Evolutionary conservation across 2,888 invertebrate genomes (phyloP).

Genomic region (Ectemnius continuus): DNA sequence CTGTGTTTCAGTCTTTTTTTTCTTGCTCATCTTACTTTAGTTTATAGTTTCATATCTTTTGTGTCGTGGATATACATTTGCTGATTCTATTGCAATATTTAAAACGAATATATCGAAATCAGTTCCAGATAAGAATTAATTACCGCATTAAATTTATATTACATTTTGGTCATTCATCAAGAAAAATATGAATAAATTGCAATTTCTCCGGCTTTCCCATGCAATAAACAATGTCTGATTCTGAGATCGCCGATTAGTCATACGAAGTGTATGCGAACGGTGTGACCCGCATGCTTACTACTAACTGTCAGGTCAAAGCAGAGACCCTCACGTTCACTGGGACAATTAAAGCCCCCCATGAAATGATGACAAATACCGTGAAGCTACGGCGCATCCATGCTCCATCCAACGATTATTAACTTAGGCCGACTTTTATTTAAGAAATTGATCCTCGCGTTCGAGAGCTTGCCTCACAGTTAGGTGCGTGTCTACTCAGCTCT

Average conservation of each 20-base stretch:
- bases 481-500: too few relatives aligned
- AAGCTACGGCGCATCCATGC: constrained; percentile 28
- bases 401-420: constrained; percentile 21
- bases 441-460: constrained; percentile 31
- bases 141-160: too few relatives aligned
- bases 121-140: too few relatives aligned
- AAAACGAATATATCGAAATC: too few relatives aligned
- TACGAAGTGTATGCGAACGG: constrained; percentile 18
- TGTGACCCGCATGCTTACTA: constrained; percentile 22
- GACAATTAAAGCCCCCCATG: constrained; percentile 67
- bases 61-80: too few relatives aligned
- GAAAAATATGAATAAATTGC: background rate
- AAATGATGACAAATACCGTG: constrained; percentile 58
- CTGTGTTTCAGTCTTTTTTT: too few relatives aligned
- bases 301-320: constrained; percentile 54
- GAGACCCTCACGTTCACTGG: constrained; percentile 67
- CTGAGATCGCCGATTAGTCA: background rate
- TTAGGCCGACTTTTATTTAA: constrained; percentile 17
- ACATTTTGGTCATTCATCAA: too few relatives aligned
- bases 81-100: too few relatives aligned
- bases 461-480: constrained; percentile 3
- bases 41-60: too few relatives aligned
- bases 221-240: background rate
- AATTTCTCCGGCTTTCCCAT: background rate
- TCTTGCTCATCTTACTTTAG: too few relatives aligned